Evolutionary conservation across 1,140 invertebrate genomes (phyloP), one percentile per base, ranked within the genome.

Genomic region (Geopemphigus sp.): DNA sequence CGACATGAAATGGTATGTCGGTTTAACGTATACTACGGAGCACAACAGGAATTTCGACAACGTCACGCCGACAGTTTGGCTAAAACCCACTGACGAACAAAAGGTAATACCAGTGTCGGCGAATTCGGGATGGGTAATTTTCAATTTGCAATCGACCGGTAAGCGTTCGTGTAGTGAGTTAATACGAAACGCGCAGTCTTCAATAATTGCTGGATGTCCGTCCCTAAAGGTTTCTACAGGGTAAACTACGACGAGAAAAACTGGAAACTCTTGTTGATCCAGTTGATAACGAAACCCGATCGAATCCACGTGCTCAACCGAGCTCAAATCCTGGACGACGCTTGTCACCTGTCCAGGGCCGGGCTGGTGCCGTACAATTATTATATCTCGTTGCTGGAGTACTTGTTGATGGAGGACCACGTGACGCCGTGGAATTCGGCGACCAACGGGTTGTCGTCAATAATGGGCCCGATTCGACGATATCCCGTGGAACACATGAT

Each of bases 301-400:
- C 84, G 86, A 5, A 88, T 90, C 29, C 81, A 85, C 17, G 83
- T 84, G 11, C 86, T 92, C 0, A 92, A 93, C 80, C 88, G 92
- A 56, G 94, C 93, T 0, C 92, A 94, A 83, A 84, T 96, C 1
- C 88, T 97, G 15, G 92, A 95, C 83, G 94, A 97, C 85, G 88
- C 92, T 0, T 90, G 95, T 83, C 91, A 92, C 83, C 85, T 96
- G 59, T 91, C 90, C 0, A 88, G 90, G 82, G 88, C 88, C 11
- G 80, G 39, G 5, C 26, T 76, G 22, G 50, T 83, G 1, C 68
- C 68, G 68, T 72, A 72, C 50, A 0, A 32, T 29, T 72, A 72
- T 54, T 72, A 72, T 4, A 53, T n/a, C 19, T 72, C 68, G 17
- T 14, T 72, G 24, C 68, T 72, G 24, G 68, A 72, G 5, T 72